Conservation (phyloP, 2,797 vertebrate species). For the Liparis tanakae region DNA sequence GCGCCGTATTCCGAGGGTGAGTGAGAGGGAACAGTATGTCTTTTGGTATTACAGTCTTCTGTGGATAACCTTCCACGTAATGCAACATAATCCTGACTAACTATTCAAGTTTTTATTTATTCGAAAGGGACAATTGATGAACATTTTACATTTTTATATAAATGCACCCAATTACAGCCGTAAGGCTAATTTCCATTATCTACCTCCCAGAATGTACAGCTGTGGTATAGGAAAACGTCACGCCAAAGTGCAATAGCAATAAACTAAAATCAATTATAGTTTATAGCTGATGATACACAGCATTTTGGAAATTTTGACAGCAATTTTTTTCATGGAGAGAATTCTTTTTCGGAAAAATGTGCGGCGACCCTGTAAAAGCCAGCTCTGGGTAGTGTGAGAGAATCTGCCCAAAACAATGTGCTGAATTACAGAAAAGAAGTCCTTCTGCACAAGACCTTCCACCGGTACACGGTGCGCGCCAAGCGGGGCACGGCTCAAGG, state of each 20-base stretch:
- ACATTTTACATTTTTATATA: no score
- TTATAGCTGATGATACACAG: no score
- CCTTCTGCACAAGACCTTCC: constrained; percentile 94
- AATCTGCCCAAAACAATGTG: background rate
- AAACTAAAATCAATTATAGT: no score
- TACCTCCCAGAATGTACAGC: no score
- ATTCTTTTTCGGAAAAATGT: background rate
- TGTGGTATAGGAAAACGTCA: no score
- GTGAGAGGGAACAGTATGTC: constrained; percentile 46
- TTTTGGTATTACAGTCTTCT: background rate
- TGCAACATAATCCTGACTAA: background rate
- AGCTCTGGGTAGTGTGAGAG: background rate
- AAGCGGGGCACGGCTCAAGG: constrained; percentile 92
- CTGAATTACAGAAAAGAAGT: constrained; percentile 83
- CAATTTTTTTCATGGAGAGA: no score
- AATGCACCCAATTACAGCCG: no score
- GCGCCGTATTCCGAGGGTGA: constrained; percentile 93
- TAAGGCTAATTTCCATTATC: no score
- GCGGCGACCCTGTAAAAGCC: background rate
- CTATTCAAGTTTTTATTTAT: background rate
- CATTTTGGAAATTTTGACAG: no score
- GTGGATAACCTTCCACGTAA: background rate
- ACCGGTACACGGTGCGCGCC: constrained; percentile 94
- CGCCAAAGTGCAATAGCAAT: no score
- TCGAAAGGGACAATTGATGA: no score